Conservation (phyloP, 2,113 vertebrate genomes). For the Aptenodytes forsteri region DNA sequence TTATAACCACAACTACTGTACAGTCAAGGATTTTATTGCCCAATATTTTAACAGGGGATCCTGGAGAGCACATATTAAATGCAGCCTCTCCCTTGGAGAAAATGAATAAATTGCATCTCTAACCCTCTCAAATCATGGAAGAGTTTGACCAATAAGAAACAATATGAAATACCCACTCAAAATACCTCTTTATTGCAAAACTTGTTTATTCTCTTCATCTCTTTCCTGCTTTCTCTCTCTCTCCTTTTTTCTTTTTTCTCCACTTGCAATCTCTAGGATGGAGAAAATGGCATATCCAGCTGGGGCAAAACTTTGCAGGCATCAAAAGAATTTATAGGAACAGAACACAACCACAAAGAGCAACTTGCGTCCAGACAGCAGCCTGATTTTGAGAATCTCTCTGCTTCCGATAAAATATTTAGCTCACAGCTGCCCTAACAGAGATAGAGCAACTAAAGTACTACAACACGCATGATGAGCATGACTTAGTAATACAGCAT, state of each 20-base stretch:
- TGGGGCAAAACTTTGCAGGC: slow-evolving; percentile 1
- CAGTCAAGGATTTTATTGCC: slow-evolving; percentile 52
- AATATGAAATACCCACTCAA: background rate
- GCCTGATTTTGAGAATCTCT: background rate
- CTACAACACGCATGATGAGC: background rate
- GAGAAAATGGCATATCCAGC: slow-evolving; percentile 29
- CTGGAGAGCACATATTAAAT: slow-evolving; percentile 43
- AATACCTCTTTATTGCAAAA: slow-evolving; percentile 17
- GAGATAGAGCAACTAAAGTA: background rate
- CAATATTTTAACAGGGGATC: slow-evolving; percentile 60
- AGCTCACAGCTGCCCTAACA: background rate
- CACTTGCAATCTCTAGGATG: background rate
- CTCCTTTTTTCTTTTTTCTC: background rate
- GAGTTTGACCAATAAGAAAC: background rate
- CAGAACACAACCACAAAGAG: background rate
- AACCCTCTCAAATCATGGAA: background rate
- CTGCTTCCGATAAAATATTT: background rate
- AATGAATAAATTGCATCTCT: slow-evolving; percentile 29
- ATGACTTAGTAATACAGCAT: background rate
- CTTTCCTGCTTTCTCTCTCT: background rate
- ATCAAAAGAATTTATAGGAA: slow-evolving; percentile 14
- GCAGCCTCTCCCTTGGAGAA: slow-evolving; percentile 17
- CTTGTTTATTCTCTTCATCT: background rate
- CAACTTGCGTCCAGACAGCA: background rate
- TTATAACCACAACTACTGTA: slow-evolving; percentile 33